A percentile compares a stretch with the other conserved stretches of the same genome.
Conservation (phyloP, 2,888 invertebrate species). For the Sarcophaga subvicina region DNA sequence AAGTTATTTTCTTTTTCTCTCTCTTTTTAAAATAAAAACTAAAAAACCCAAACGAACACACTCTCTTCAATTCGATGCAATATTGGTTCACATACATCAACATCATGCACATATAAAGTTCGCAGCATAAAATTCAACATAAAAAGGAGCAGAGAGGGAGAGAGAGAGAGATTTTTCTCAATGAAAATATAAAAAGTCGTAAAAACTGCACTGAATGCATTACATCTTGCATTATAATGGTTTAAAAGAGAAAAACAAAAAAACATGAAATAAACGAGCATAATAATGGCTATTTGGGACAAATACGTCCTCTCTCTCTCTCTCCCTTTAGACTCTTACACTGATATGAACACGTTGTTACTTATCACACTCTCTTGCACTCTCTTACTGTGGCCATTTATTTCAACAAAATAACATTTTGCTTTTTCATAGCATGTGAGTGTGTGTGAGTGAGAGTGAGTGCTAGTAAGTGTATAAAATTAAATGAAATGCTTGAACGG, state of each 20-base stretch:
- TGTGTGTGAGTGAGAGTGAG: background rate
- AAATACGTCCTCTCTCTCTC: background rate
- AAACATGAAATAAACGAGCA: conserved; percentile 66
- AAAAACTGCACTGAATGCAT: conserved; percentile 13
- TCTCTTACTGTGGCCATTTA: background rate
- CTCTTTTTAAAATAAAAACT: conserved; percentile 23
- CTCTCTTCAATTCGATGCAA: conserved; percentile 38
- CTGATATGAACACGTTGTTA: background rate
- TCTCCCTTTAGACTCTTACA: background rate
- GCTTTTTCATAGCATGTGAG: background rate
- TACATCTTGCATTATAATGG: conserved; percentile 67
- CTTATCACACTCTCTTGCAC: conserved; percentile 5
- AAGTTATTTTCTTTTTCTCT: too few species aligned
- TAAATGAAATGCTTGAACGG: background rate
- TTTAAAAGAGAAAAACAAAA: conserved; percentile 21
- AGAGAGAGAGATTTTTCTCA: background rate
- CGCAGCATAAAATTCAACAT: conserved; percentile 17
- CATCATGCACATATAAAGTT: conserved; percentile 43
- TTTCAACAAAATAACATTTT: conserved; percentile 23
- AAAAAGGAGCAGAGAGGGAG: background rate
- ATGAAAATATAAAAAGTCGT: background rate
- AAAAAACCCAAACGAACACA: background rate
- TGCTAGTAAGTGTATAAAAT: too few species aligned
- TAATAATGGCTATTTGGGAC: conserved; percentile 66
- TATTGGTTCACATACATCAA: conserved; percentile 65